Evolutionary conservation across 2,888 invertebrate genomes (phyloP), one percentile per base, ranked within the genome.

Genomic region (Drosophila anceps): DNA sequence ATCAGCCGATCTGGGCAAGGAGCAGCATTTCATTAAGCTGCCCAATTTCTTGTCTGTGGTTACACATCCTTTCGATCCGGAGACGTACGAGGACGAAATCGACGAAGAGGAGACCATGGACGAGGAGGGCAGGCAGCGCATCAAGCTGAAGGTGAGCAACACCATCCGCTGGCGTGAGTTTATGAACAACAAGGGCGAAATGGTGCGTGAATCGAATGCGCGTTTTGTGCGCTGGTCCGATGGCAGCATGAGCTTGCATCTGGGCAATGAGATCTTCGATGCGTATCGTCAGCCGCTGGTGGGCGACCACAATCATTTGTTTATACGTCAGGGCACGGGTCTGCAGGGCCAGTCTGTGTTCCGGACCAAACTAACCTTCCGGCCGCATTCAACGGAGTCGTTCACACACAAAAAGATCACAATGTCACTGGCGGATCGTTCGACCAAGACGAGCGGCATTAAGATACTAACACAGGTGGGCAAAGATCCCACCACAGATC

Each of bases 331-430:
- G 95, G 99, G 99, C 44, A 98, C 98, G 0, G 99, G 99, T 94
- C 94, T 99, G 1, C 98, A 99, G 91, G 99, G 99, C 0, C 99
- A 99, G 93, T 98, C 98, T 0, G 98, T 99, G 35, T 99, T 99
- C 94, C 95, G 98, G 44, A 98, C 98, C 0, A 99, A 99, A 93
- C 94, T 99, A 0, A 98, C 98, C 2, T 99, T 99, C 96, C 95
- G 99, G 48, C 99, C 99, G 0, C 98, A 99, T 92, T 99, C 99
- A 0, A 99, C 99, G 0, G 99, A 99, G 92, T 99, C 99, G 27
- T 98, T 99, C 93, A 99, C 99, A 0, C 99, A 99, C 93, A 95
- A 98, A 81, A 99, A 99, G 95, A 99, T 99, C 97, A 99, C 99
- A 0, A 95, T 99, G 93, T 99, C 98, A 0, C 94, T 99, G 81